Percentiles rank a stretch among this genome's conserved stretches.
These are phyloP conservation scores for Enteromius viviparus DNA, from an alignment of 2,797 vertebrate species.

Conservation along the genomic window DNA sequence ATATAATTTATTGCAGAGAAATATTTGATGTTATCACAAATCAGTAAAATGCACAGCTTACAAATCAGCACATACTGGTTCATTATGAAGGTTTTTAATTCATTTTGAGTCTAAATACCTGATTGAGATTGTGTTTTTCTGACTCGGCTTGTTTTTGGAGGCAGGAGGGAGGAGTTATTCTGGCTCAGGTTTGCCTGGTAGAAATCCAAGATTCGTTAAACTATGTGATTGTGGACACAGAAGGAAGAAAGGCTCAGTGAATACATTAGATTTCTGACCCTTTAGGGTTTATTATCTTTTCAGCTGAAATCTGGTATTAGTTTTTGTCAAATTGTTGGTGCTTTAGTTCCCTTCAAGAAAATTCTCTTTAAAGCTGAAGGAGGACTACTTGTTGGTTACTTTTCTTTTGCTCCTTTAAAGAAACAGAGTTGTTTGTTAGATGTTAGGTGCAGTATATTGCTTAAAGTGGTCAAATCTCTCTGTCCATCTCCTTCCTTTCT, in stretches of 20 bases:
- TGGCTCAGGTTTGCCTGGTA: conserved; percentile 1
- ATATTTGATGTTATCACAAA: neutral
- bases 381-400: neutral
- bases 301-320: neutral
- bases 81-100: neutral
- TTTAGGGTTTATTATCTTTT: neutral
- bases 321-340: neutral
- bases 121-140: neutral
- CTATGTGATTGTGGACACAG: neutral
- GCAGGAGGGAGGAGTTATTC: neutral
- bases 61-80: neutral
- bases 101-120: neutral
- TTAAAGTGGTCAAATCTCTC: neutral
- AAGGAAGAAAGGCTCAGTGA: neutral
- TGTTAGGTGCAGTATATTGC: neutral
- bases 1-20: neutral
- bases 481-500: conserved; percentile 42
- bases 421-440: neutral
- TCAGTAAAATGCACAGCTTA: neutral
- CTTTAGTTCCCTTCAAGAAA: neutral
- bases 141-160: neutral
- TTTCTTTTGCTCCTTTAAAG: neutral
- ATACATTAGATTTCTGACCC: neutral
- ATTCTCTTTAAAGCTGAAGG: neutral
- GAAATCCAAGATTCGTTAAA: neutral